These are phyloP conservation scores for Drosophila novamexicana DNA, from an alignment of 1,140 invertebrate species.

Conservation along the genomic window DNA sequence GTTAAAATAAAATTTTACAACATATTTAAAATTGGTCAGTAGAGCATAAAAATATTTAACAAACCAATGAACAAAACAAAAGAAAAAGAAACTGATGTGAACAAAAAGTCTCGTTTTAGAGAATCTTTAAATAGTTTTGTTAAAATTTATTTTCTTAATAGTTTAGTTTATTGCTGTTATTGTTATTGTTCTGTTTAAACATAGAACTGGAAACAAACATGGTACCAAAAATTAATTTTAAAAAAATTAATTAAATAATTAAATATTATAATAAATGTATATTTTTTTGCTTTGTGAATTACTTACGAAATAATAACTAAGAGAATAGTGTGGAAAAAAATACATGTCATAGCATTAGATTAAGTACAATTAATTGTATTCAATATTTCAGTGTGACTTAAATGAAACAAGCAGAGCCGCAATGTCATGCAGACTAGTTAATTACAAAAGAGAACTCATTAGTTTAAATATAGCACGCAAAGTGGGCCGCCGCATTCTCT, in stretches of 20 bases:
- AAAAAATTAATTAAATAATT: constrained; percentile 11
- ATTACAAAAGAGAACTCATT: constrained; percentile 17
- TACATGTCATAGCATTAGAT: constrained; percentile 72
- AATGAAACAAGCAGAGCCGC: constrained; percentile 2
- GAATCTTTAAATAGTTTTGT: constrained; percentile 48
- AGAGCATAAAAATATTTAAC: constrained; percentile 20
- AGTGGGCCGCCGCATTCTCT: constrained; percentile 8
- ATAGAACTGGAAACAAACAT: constrained; percentile 29
- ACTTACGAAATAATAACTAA: constrained; percentile 22
- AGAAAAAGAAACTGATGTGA: constrained; percentile 17
- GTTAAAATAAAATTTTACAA: constrained; percentile 10
- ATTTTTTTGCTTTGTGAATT: constrained; percentile 38
- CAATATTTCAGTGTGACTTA: constrained; percentile 46
- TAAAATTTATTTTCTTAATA: constrained; percentile 7
- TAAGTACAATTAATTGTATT: constrained; percentile 46
- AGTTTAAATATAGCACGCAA: constrained; percentile 16
- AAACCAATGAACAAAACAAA: constrained; percentile 36
- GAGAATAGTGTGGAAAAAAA: constrained; percentile 41
- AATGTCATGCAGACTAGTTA: constrained; percentile 10
- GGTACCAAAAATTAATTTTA: constrained; percentile 44
- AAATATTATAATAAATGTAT: constrained; percentile 10
- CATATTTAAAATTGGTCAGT: constrained; percentile 29
- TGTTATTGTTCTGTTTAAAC: constrained; percentile 26
- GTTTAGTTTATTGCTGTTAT: constrained; percentile 18
- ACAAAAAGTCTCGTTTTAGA: constrained; percentile 75